These are phyloP conservation scores for Genyomyrus donnyi DNA, from an alignment of 2,113 vertebrate species.

Conservation along the genomic window DNA sequence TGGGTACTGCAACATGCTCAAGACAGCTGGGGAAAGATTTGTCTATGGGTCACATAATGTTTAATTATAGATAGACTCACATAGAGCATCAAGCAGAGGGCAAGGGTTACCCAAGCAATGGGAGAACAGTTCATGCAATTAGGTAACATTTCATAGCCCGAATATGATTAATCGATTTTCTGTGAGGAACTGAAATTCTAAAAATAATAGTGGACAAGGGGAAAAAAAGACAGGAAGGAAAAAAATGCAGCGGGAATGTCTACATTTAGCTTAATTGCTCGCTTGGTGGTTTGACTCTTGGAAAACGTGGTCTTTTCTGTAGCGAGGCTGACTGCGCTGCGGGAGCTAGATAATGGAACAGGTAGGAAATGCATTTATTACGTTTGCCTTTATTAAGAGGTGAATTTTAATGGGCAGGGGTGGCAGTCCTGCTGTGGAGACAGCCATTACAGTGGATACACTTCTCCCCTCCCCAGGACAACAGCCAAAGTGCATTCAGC, in stretches of 20 bases:
- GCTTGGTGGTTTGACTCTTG: constrained; percentile 35
- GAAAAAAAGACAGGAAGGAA: not conserved
- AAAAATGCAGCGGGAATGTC: constrained; percentile 21
- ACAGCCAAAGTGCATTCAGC: constrained; percentile 11
- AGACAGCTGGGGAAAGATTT: not conserved
- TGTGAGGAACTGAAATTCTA: not conserved
- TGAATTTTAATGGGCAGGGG: constrained; percentile 44
- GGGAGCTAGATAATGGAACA: constrained; percentile 43
- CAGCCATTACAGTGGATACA: constrained; percentile 13
- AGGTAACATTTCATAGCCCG: not conserved
- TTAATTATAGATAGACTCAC: not conserved
- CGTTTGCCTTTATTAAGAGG: constrained; percentile 44
- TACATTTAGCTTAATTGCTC: constrained; percentile 47
- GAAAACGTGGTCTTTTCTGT: constrained; percentile 36
- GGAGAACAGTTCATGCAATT: not conserved
- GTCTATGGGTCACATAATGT: not conserved
- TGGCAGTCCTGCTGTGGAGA: constrained; percentile 37
- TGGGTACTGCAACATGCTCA: not conserved
- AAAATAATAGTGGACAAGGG: constrained; percentile 30
- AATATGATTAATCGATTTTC: not conserved
- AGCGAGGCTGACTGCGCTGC: constrained; percentile 34
- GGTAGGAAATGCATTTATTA: constrained; percentile 48
- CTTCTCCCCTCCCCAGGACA: constrained; percentile 11
- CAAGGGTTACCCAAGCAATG: not conserved
- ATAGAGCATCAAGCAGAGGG: not conserved